Conservation (phyloP, 2,888 invertebrate species). For the Drosophila antonietae region DNA sequence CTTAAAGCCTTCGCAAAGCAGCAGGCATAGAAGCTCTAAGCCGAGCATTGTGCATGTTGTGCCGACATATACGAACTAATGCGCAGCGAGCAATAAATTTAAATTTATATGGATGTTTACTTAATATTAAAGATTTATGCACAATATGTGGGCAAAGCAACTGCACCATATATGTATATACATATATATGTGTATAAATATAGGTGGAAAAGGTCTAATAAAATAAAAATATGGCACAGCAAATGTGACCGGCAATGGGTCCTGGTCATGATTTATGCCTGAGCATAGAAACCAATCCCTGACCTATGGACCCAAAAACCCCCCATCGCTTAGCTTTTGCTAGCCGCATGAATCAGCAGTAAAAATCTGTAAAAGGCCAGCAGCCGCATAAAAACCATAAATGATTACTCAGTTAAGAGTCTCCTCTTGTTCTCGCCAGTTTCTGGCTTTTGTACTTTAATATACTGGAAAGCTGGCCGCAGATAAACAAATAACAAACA, state of each 20-base stretch:
- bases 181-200: conserved; percentile 18
- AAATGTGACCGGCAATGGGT: conserved; percentile 41
- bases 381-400: conserved; percentile 53
- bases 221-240: conserved; percentile 70
- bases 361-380: conserved; percentile 44
- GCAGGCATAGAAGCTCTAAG: conserved; percentile 44
- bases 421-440: conserved; percentile 18
- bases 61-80: conserved; percentile 53
- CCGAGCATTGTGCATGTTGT: conserved; percentile 30
- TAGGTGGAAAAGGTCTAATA: conserved; percentile 64
- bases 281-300: conserved; percentile 21
- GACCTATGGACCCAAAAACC: conserved; percentile 6
- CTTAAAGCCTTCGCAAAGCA: conserved; percentile 58
- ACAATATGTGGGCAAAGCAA: conserved; percentile 57
- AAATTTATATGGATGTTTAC: conserved; percentile 75
- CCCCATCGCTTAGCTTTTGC: neutral
- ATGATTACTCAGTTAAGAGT: conserved; percentile 48
- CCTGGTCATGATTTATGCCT: conserved; percentile 59
- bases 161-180: conserved; percentile 27
- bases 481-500: conserved; percentile 55
- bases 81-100: conserved; percentile 71
- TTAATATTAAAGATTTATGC: conserved; percentile 77
- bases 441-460: conserved; percentile 53
- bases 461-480: conserved; percentile 50
- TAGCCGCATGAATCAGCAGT: conserved; percentile 57